Conservation (phyloP, 1,140 invertebrate genomes). For the Procambarus clarkii region DNA sequence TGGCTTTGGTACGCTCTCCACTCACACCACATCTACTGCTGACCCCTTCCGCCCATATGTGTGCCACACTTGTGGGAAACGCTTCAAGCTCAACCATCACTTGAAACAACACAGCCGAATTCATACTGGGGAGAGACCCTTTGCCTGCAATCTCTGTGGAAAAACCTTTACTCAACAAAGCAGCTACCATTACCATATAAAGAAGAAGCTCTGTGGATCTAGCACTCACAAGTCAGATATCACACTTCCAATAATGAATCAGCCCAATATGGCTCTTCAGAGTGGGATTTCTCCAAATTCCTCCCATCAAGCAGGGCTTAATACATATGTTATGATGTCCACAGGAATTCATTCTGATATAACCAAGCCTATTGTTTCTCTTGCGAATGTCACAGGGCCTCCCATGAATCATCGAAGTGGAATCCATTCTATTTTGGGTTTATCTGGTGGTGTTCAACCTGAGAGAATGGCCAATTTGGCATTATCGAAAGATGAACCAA, state of each 20-base stretch:
- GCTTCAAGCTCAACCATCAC: conserved; percentile 73
- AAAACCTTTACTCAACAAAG: conserved; percentile 76
- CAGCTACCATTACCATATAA: conserved; percentile 77
- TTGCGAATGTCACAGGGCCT: not conserved
- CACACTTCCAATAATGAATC: not conserved
- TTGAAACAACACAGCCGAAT: conserved; percentile 75
- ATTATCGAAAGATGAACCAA: conserved; percentile 6
- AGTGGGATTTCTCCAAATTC: not conserved
- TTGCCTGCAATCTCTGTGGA: conserved; percentile 76
- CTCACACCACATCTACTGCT: conserved; percentile 40
- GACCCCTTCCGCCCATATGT: conserved; percentile 69
- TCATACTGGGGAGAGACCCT: conserved; percentile 78
- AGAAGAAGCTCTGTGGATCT: conserved; percentile 77
- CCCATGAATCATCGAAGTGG: not conserved
- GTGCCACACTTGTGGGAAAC: conserved; percentile 71
- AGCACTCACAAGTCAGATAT: not conserved
- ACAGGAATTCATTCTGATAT: conserved; percentile 20
- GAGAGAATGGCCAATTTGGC: not conserved
- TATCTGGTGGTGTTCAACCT: not conserved
- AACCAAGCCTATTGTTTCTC: conserved; percentile 15
- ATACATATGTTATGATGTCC: not conserved
- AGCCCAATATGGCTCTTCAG: not conserved
- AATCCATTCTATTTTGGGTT: not conserved
- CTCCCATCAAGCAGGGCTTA: not conserved
- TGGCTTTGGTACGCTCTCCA: conserved; percentile 48